These are phyloP conservation scores for Zosterops borbonicus DNA, from an alignment of 2,113 vertebrate genomes.

Conservation along the genomic window DNA sequence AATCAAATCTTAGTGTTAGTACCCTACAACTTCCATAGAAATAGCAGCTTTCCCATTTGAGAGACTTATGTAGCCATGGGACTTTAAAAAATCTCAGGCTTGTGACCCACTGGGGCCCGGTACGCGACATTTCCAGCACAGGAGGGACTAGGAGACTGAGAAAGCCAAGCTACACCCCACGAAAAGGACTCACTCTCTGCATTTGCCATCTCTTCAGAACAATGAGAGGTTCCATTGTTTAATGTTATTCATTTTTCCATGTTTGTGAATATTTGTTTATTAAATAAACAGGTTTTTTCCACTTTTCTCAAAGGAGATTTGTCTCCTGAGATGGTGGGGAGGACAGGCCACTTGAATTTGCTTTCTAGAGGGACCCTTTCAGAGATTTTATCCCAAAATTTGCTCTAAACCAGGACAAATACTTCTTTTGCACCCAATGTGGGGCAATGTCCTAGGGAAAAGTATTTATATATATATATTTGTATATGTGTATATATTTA, in stretches of 20 bases:
- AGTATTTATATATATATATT: neutral
- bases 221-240: neutral
- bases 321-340: neutral
- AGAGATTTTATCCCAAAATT: neutral
- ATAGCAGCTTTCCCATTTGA: neutral
- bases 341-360: neutral
- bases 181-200: neutral
- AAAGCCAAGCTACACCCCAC: fast-evolving
- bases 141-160: neutral
- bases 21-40: neutral
- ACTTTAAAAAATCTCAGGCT: neutral
- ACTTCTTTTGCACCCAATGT: neutral
- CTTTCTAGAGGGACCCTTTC: neutral
- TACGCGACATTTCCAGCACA: fast-evolving
- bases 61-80: neutral
- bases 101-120: neutral
- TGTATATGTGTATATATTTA: neutral
- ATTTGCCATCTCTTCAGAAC: neutral
- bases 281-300: neutral
- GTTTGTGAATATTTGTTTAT: neutral
- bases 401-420: neutral
- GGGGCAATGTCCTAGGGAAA: neutral
- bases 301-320: neutral
- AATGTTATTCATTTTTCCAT: neutral
- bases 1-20: neutral